Percentiles rank a stretch among this genome's conserved stretches.
phyloP scores from a whole-genome alignment of 2,888 invertebrate genomes.

The Ceratothoa steindachneri region DNA sequence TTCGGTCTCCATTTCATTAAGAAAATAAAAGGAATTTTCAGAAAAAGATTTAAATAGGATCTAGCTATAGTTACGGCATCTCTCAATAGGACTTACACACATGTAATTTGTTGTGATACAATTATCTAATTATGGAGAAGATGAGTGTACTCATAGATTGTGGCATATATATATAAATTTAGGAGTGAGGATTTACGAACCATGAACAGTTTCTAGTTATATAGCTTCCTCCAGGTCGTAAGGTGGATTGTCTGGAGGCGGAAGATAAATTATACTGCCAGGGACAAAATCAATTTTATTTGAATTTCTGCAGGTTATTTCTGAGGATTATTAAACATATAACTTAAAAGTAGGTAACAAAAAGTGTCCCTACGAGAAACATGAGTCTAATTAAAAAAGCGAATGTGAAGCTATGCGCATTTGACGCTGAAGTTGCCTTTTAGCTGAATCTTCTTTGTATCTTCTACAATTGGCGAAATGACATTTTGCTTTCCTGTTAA shows the following conservation, averaged over 20 bases:
- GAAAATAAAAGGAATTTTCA: too few relatives aligned
- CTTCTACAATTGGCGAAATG: neutral
- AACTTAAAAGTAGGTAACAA: neutral
- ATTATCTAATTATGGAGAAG: too few relatives aligned
- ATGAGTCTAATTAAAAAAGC: neutral
- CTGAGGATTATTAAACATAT: neutral
- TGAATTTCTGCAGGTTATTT: neutral
- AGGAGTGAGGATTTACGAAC: neutral
- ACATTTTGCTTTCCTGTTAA: neutral
- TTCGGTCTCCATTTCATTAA: too few relatives aligned
- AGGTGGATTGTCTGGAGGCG: neutral
- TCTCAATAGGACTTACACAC: too few relatives aligned
- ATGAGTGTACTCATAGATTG: too few relatives aligned
- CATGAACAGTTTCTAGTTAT: conserved; percentile 1
- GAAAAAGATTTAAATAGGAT: too few relatives aligned
- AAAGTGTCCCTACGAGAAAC: neutral
- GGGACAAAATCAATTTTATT: neutral
- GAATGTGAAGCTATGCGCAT: neutral
- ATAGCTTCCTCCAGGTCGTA: neutral
- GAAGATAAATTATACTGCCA: neutral
- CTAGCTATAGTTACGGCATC: too few relatives aligned
- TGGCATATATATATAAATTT: too few relatives aligned
- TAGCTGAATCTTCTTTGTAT: neutral
- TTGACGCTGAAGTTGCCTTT: neutral
- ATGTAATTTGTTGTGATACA: too few relatives aligned